A percentile compares a stretch with the other conserved stretches of the same genome.
Evolutionary conservation across 1,140 invertebrate genomes (phyloP).

Genomic region (Prorops nasuta): DNA sequence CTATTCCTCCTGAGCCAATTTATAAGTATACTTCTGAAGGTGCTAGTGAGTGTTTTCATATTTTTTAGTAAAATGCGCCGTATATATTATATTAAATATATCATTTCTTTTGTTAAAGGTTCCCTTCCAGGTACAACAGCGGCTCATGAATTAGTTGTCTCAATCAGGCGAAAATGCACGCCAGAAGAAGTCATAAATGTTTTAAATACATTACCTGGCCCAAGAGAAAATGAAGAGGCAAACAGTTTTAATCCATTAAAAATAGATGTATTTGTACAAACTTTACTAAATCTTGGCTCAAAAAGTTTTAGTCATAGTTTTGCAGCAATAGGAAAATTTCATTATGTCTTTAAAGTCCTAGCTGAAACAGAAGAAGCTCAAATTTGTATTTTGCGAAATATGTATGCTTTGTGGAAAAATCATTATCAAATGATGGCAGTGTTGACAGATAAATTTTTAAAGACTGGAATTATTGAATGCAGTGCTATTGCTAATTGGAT

Average conservation of each 20-base stretch:
- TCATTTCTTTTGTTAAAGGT: conserved; percentile 53
- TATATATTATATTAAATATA: conserved; percentile 9
- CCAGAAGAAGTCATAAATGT: conserved; percentile 89
- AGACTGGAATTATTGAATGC: conserved; percentile 96
- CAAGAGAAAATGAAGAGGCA: conserved; percentile 69
- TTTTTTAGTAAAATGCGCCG: too few relatives aligned
- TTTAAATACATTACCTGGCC: conserved; percentile 81
- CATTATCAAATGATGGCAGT: conserved; percentile 98
- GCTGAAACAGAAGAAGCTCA: conserved; percentile 94
- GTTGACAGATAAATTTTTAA: conserved; percentile 94
- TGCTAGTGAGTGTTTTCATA: conserved; percentile 70
- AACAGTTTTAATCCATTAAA: conserved; percentile 84
- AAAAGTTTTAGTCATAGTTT: conserved; percentile 99
- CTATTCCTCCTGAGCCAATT: conserved; percentile 72
- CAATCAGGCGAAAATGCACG: conserved; percentile 84
- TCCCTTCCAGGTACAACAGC: conserved; percentile 77
- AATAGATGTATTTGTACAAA: conserved; percentile 96
- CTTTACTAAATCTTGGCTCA: conserved; percentile 86
- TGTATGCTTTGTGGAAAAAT: conserved; percentile 91
- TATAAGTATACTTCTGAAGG: conserved; percentile 83
- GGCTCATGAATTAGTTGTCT: conserved; percentile 80
- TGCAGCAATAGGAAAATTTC: conserved; percentile 95
- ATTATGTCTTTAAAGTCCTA: conserved; percentile 88
- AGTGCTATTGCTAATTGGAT: conserved; percentile 98
- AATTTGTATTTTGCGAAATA: conserved; percentile 88